Base-by-base conservation (phyloP, 2,113 vertebrate genomes). In the Gadus macrocephalus region DNA sequence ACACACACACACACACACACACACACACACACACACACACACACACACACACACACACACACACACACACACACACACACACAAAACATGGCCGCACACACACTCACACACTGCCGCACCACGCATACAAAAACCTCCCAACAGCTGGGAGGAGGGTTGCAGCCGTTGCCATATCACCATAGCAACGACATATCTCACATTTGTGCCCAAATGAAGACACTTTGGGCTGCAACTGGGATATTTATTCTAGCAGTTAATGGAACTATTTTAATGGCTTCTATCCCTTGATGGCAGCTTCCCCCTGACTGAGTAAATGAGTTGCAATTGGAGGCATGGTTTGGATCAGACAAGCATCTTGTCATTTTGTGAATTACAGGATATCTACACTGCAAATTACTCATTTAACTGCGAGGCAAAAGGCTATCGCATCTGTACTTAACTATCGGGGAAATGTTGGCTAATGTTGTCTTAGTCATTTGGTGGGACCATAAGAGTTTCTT, bases 121-220 rank as follows among this genome's bases (percentile, higher is more conserved):
- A 9, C 70, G 53, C 56, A 58, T 55, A 49, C 55, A 66, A 49
- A 53, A 64, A 70, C 92, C 94, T 93, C 78, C 85, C 93, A 98
- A 96, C 96, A 97, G 96, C 95, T 95, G 94, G 94, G 93, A 93
- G 91, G 93, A 93, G 93, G 92, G 91, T 91, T 87, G 91, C 91
- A 93, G 93, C 93, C 94, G 91, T 92, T 91, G 90, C 94, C 90
- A 92, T 87, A 93, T 97, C 93, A 90, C 95, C 95, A 97, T 96
- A 93, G 96, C 93, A 96, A 99, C 94, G 90, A 90, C 92, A 94
- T 91, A 93, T 92, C 93, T 94, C 93, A 94, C 95, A 93, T 95
- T 95, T 93, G 88, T 94, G 91, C 91, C 92, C 93, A 95, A 96
- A 95, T 95, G 92, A 95, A 96, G 93, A 94, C 91, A 94, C 93